Conservation (phyloP, 2,888 invertebrate species). For the Lordiphosa fenestrarum region DNA sequence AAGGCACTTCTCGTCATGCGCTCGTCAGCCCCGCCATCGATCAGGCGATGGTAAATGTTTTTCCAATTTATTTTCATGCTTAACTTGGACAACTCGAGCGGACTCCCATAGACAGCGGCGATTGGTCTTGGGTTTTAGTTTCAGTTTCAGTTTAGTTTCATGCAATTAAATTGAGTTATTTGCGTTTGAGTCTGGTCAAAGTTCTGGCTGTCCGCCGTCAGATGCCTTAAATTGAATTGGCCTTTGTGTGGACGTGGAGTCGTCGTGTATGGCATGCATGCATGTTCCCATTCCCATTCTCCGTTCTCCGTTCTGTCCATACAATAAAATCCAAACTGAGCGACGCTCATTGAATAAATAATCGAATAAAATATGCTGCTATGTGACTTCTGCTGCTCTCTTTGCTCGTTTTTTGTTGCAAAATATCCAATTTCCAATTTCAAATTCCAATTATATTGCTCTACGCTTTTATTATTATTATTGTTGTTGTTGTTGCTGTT, state of each 20-base stretch:
- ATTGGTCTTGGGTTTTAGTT: slow-evolving; percentile 16
- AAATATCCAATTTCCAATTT: slow-evolving; percentile 72
- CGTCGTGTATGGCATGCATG: slow-evolving; percentile 52
- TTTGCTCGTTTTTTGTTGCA: slow-evolving; percentile 37
- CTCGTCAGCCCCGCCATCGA: slow-evolving; percentile 27
- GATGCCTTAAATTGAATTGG: slow-evolving; percentile 65
- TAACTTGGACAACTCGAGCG: slow-evolving; percentile 35
- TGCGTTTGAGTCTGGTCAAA: slow-evolving; percentile 46
- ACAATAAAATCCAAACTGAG: slow-evolving; percentile 67
- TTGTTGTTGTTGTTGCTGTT: slow-evolving; percentile 40
- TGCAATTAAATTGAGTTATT: slow-evolving; percentile 64
- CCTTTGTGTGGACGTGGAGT: slow-evolving; percentile 55
- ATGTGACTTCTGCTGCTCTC: slow-evolving; percentile 28
- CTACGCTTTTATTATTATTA: slow-evolving; percentile 66
- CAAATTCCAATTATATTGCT: slow-evolving; percentile 71
- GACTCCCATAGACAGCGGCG: slow-evolving; percentile 7
- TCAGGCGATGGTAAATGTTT: slow-evolving; percentile 38
- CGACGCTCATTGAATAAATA: slow-evolving; percentile 71
- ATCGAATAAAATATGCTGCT: slow-evolving; percentile 57
- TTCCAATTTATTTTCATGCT: slow-evolving; percentile 50
- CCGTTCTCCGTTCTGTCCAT: slow-evolving; percentile 39
- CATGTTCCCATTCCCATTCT: slow-evolving; percentile 34
- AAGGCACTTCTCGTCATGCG: slow-evolving; percentile 31
- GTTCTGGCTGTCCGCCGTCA: slow-evolving; percentile 37
- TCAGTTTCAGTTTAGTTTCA: slow-evolving; percentile 47